These are phyloP conservation scores for Heterotilapia buettikoferi DNA, from an alignment of 2,113 vertebrate genomes.

Conservation along the genomic window DNA sequence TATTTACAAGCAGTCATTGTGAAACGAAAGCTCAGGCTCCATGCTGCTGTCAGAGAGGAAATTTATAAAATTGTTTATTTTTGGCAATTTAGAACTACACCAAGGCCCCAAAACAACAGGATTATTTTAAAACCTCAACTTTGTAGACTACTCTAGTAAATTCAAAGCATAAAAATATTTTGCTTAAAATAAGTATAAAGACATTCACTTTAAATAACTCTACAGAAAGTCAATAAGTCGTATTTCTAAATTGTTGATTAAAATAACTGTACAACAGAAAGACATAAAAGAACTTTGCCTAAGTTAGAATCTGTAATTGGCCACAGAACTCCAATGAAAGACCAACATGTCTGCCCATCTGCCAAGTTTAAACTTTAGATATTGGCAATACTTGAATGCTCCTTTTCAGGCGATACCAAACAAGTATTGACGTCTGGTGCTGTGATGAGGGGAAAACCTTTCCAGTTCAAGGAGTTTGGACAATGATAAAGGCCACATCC, in stretches of 20 bases:
- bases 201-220: not conserved
- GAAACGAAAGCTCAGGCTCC: not conserved
- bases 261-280: not conserved
- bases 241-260: not conserved
- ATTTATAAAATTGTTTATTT: not conserved
- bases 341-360: not conserved
- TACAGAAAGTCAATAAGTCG: not conserved
- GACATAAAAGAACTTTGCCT: not conserved
- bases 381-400: not conserved
- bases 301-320: not conserved
- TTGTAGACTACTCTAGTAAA: not conserved
- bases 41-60: not conserved
- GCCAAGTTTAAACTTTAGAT: not conserved
- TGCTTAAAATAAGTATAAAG: not conserved
- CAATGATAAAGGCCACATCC: not conserved
- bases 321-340: not conserved
- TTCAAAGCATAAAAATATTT: not conserved
- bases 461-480: not conserved
- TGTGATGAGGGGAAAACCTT: not conserved
- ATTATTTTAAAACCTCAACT: not conserved
- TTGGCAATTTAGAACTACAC: accelerated
- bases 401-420: not conserved
- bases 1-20: not conserved
- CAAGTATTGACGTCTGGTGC: not conserved
- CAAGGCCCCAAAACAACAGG: not conserved